A percentile compares a stretch with the other conserved stretches of the same genome.
Evolutionary conservation across 2,113 vertebrate species (phyloP).

Genomic region (Forbesichthys papilliferus): DNA sequence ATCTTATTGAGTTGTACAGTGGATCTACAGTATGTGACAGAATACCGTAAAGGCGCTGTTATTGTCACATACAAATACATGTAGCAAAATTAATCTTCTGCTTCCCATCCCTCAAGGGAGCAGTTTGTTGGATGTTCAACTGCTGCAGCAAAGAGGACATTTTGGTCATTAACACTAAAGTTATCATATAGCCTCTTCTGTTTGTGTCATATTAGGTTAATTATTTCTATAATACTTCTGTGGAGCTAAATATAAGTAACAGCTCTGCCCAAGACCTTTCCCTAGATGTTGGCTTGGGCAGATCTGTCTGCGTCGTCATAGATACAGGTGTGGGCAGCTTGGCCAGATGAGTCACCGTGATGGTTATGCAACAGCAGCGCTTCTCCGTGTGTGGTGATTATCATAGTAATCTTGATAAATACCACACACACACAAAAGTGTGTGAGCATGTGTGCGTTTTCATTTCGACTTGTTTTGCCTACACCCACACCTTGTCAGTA

Average conservation of each 20-base stretch:
- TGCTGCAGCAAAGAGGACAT: too few species aligned
- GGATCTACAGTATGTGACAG: too few species aligned
- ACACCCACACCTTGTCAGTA: too few species aligned
- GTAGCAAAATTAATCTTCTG: too few species aligned
- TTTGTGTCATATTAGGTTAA: too few species aligned
- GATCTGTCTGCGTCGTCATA: not conserved
- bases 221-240: not conserved
- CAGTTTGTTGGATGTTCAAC: too few species aligned
- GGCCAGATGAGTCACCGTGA: not conserved
- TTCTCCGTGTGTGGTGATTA: constrained; percentile 1
- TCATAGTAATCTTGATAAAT: not conserved
- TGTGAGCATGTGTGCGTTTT: not conserved
- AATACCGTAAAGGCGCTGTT: too few species aligned
- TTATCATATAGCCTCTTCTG: too few species aligned
- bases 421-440: too few species aligned
- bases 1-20: not conserved
- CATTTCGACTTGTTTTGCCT: not conserved
- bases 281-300: not conserved
- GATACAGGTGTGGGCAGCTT: not conserved
- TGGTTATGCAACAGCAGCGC: constrained; percentile 25
- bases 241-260: not conserved
- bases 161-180: too few species aligned
- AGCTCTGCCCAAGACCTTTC: not conserved
- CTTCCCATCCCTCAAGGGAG: too few species aligned
- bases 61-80: too few species aligned